Base-by-base conservation (phyloP, 2,113 vertebrate genomes). In the Enhydra lutris region DNA sequence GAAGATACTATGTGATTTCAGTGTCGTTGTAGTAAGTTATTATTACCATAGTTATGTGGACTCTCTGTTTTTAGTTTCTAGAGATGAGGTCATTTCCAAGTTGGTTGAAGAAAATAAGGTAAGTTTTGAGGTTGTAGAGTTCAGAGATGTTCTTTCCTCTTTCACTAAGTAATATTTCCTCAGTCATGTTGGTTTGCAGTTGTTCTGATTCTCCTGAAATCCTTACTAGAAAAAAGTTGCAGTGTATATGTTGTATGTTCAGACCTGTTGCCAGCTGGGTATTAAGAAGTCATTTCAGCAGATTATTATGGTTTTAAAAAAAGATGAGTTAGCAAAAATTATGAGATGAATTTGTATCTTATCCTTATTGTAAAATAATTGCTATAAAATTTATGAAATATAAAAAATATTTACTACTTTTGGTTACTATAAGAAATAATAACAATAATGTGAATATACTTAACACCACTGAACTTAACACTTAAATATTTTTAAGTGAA, bases 91-190 rank as follows among this genome's bases (percentile, higher is more conserved):
- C 12, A 97, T 99, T 97, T 98, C 97, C 80, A 98, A 98, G 95
- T 90, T 99, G 97, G 93, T 74, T 17, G 98, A 98, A 94, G 98
- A 99, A 97, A 97, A 98, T 55, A 98, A 99, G 98, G 99, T 99
- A 98, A 98, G 95, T 97, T 74, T 80, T 90, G 95, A 96, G 74
- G 15, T 89, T 61, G 6, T 65, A 7, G 47, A 92, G 13, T 29
- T 84, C 34, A 78, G 18, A 74, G 69, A 31, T 78, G 45, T 50
- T 73, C 57, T 88, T 79, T 50, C 6, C 12, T 90, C 50, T 42
- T 47, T 78, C 20, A 14, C 47, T 82, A 34, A 85, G 39, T 74
- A 29, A 4, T 73, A 55, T 36, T 92, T 96, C 81, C 82, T 69
- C 36, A n/a, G 69, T 76, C 3, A 6, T 50, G 36, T 80, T 82